phyloP scores from a whole-genome alignment of 1,140 invertebrate genomes.

The Trachymyrmex cornetzi region DNA sequence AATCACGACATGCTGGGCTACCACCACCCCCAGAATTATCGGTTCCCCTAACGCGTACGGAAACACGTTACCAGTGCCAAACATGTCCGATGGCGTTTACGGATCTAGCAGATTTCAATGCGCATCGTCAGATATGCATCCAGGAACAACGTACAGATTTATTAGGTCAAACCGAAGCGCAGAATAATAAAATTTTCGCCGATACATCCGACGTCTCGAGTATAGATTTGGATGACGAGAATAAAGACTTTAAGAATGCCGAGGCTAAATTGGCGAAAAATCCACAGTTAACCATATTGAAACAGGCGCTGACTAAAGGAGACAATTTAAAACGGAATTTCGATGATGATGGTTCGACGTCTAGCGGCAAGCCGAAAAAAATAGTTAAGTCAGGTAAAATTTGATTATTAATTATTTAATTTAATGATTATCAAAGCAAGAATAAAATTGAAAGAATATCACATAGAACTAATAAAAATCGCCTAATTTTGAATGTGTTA shows the following conservation, averaged over 20 bases:
- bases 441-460: not conserved
- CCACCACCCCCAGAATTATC: slow-evolving; percentile 78
- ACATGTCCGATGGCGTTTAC: slow-evolving; percentile 83
- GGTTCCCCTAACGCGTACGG: slow-evolving; percentile 70
- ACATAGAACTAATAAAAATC: not conserved
- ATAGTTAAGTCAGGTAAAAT: slow-evolving; percentile 74
- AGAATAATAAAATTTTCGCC: slow-evolving; percentile 74
- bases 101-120: slow-evolving; percentile 83
- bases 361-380: slow-evolving; percentile 79
- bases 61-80: slow-evolving; percentile 83
- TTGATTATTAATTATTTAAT: slow-evolving; percentile 26
- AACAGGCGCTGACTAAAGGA: slow-evolving; percentile 84
- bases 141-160: slow-evolving; percentile 72
- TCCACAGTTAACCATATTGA: slow-evolving; percentile 85
- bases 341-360: slow-evolving; percentile 75
- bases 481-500: slow-evolving; percentile 19
- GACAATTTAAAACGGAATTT: slow-evolving; percentile 81
- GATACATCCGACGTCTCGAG: slow-evolving; percentile 83
- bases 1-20: slow-evolving; percentile 84
- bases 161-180: slow-evolving; percentile 60
- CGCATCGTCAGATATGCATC: slow-evolving; percentile 82
- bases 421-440: slow-evolving; percentile 39
- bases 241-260: slow-evolving; percentile 82
- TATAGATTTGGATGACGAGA: slow-evolving; percentile 81
- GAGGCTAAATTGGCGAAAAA: slow-evolving; percentile 85